phyloP scores from a whole-genome alignment of 2,797 vertebrate genomes.

The Selene dorsalis region DNA sequence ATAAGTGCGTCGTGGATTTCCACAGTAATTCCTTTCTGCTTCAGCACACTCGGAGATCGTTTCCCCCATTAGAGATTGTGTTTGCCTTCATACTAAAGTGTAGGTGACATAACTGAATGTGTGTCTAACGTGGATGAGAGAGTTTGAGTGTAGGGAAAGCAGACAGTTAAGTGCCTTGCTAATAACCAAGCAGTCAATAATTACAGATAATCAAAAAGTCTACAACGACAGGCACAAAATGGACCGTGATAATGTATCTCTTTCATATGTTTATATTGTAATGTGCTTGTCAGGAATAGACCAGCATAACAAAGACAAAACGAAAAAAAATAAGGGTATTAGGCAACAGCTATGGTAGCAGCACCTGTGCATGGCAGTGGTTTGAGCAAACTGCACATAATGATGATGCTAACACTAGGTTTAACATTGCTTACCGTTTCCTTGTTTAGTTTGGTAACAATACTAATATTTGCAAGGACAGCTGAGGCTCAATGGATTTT shows the following conservation, averaged over 20 bases:
- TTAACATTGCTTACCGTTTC: too few species aligned
- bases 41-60: neutral
- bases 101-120: neutral
- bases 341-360: neutral
- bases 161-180: neutral
- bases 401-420: too few species aligned
- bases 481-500: neutral
- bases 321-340: neutral
- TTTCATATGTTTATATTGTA: neutral
- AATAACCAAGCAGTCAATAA: conserved; percentile 23
- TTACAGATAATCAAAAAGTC: conserved; percentile 9
- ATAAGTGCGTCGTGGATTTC: conserved; percentile 10
- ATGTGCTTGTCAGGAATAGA: neutral
- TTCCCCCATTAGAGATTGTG: neutral
- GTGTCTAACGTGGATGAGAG: neutral
- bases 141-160: neutral
- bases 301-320: conserved; percentile 2
- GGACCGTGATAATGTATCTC: neutral
- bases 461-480: neutral
- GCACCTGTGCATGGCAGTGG: too few species aligned
- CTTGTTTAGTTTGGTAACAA: neutral
- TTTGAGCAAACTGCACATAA: too few species aligned
- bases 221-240: conserved; percentile 4
- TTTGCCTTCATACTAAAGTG: neutral
- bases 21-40: neutral